Base-by-base conservation (phyloP, 2,888 invertebrate genomes). In the Panorpa germanica region DNA sequence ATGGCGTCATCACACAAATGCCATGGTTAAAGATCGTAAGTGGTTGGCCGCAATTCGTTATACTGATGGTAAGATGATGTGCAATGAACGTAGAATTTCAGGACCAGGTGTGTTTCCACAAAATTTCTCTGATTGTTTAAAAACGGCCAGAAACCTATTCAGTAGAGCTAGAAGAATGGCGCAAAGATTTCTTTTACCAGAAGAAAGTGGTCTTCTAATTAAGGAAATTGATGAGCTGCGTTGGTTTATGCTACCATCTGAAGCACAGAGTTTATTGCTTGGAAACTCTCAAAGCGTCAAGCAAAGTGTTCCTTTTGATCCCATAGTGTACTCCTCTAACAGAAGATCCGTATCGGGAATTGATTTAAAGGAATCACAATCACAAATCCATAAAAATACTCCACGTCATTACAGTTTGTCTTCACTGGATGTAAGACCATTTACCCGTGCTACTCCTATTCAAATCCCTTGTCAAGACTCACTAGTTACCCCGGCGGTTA, bases 191-290 rank as follows among this genome's bases (percentile, higher is more conserved):
- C 69, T 74, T 7, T 60, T 73, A 31, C 69, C 74, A 14, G 81
- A 86, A 46, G 78, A 78, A 39, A 67, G 70, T 39, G 63, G 73
- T 13, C 59, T 65, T 38, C 82, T 85, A 45, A 72, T 74, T 41
- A 59, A 62, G 9, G 60, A 70, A 25, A 67, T 73, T 24, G 70
- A 75, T 39, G 61, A 65, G 31, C 55, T 86, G 9, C 63, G 85
- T 36, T 90, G 88, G 88, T 90, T 85, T 53, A 72, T 88, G 65
- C 52, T 88, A 29, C 86, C 86, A 1, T 75, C 76, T 45, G 88
- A 90, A 57, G 85, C 85, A 1, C 75, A 80, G 44, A 70, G 73
- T 39, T 60, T 80, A 19, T 53, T 80, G 2, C 57, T 76, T 2
- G 76, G 76, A 12, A 67, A 70, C 42, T 75, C 75, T 22, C 72